These are phyloP conservation scores for Sus scrofa DNA, from an alignment of 2,113 vertebrate genomes.

Conservation along the genomic window DNA sequence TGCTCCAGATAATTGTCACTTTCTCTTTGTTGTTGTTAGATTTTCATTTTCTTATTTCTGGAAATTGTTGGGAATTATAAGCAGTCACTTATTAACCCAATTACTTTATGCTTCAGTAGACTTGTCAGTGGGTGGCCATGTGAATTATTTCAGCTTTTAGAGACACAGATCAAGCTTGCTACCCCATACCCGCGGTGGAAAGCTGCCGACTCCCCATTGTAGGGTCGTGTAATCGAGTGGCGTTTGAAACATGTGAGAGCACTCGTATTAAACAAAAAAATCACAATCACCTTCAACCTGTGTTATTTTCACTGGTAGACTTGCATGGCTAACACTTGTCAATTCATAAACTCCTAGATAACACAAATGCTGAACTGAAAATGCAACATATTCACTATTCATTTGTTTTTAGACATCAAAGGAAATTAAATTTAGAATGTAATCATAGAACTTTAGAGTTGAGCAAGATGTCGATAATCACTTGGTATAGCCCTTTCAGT, in stretches of 20 bases:
- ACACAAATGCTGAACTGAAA: constrained; percentile 59
- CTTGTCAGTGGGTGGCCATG: constrained; percentile 70
- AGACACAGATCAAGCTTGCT: constrained; percentile 57
- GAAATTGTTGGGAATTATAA: constrained; percentile 67
- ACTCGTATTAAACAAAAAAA: background rate
- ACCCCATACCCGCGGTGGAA: constrained; percentile 41
- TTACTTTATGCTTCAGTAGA: constrained; percentile 57
- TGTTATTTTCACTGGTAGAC: constrained; percentile 32
- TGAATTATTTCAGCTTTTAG: constrained; percentile 71
- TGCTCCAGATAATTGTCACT: constrained; percentile 33
- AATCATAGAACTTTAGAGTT: constrained; percentile 36
- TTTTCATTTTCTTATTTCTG: constrained; percentile 74
- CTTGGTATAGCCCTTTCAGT: constrained; percentile 31
- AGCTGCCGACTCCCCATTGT: background rate
- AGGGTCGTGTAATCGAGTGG: constrained; percentile 39
- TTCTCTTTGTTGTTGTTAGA: constrained; percentile 59
- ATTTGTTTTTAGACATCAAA: constrained; percentile 69
- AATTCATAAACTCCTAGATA: constrained; percentile 56
- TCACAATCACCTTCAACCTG: constrained; percentile 28
- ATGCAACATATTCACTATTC: constrained; percentile 15
- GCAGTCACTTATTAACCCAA: constrained; percentile 67
- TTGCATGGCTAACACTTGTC: constrained; percentile 42
- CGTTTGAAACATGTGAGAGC: constrained; percentile 64
- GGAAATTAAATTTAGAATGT: constrained; percentile 65
- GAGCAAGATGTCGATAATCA: constrained; percentile 55